Base-by-base conservation (phyloP, 1,140 invertebrate species). In the Scaptomyza montana region DNA sequence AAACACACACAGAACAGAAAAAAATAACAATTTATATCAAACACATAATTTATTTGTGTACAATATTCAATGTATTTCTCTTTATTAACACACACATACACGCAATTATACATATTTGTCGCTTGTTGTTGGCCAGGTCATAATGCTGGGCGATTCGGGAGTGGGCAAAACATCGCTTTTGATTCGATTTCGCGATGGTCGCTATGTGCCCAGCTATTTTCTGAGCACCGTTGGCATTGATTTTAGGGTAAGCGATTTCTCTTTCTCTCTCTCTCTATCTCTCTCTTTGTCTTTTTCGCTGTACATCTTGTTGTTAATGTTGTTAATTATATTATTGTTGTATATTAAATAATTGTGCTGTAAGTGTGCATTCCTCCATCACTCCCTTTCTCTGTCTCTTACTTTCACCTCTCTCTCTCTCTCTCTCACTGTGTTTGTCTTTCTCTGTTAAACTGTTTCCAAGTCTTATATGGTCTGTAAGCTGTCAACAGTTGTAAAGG, bases 151-250 rank as follows among this genome's bases (percentile, higher is more conserved):
- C 19, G 97, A 98, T 93, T 97, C 96, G 67, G 97, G 96, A 62
- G 97, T 98, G 43, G 97, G 97, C 54, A 98, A 98, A 93, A 97
- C 97, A 19, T 97, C 96, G 91, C 94, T 98, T 45, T 94, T 98
- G 70, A 96, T 97, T 47, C 94, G 96, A 85, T 98, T 97, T 93
- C 95, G 96, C 84, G 96, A 97, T 91, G 96, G 96, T 73, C 94
- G 94, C 63, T 98, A 98, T 93, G 94, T 97, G 51, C 95, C 95
- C 75, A 97, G 97, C 90, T 97, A 97, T 93, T 98, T 97, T 94
- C 98, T 98, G 92, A 97, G 97, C 67, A 98, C 97, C 16, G 97
- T 98, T 84, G 97, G 97, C 92, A 97, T 98, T 92, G 97, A 98
- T 94, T 98, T 98, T 94, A 95, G 97, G 96, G 97, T 98, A 94